Evolutionary conservation across 2,888 invertebrate genomes (phyloP).

Genomic region (Acleris sparsana): DNA sequence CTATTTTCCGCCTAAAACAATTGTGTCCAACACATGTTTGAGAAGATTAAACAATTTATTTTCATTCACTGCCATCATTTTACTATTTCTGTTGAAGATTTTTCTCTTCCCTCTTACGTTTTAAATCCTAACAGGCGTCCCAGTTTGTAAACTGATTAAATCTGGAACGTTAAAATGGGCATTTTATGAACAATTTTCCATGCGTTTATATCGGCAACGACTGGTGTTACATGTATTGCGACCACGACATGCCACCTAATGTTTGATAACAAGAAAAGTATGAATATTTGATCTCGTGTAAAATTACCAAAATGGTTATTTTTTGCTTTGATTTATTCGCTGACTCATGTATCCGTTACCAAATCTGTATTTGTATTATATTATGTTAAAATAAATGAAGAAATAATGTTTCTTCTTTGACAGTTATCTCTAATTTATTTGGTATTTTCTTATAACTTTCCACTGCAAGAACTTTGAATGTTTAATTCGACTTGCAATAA

Average conservation of each 20-base stretch:
- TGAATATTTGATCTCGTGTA: conserved; percentile 66
- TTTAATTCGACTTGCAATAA: not conserved
- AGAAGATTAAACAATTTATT: conserved; percentile 42
- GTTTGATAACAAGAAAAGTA: not conserved
- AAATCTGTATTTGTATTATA: conserved; percentile 37
- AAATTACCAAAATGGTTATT: conserved; percentile 67
- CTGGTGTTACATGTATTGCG: too few species aligned
- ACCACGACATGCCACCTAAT: not conserved
- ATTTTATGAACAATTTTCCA: not conserved
- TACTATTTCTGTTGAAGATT: conserved; percentile 47
- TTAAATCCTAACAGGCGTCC: not conserved
- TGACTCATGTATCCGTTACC: conserved; percentile 55
- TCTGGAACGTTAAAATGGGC: not conserved
- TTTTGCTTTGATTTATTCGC: conserved; percentile 38
- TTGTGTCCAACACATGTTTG: not conserved
- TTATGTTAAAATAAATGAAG: conserved; percentile 4
- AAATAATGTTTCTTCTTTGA: conserved; percentile 2
- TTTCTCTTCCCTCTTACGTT: not conserved
- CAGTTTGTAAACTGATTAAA: not conserved
- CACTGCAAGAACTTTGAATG: not conserved
- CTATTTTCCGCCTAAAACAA: not conserved
- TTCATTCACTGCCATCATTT: conserved; percentile 71
- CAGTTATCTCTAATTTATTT: not conserved
- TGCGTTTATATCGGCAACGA: not conserved
- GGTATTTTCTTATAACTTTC: not conserved